A percentile compares a stretch with the other conserved stretches of the same genome.
Evolutionary conservation across 2,113 vertebrate species (phyloP).

Genomic region (Agelaius tricolor): DNA sequence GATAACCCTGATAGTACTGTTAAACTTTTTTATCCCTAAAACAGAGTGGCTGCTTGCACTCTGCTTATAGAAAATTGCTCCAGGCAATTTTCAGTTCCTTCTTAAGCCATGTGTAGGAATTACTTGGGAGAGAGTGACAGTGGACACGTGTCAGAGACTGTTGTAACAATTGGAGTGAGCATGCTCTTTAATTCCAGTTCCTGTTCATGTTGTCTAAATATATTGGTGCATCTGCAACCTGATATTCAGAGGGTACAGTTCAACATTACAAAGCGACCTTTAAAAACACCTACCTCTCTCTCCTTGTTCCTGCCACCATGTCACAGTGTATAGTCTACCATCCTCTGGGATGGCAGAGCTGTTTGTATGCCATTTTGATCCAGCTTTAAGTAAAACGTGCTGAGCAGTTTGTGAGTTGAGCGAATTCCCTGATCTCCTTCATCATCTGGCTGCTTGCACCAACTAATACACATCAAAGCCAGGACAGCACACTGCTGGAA

Average conservation of each 20-base stretch:
- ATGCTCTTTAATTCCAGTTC: neutral
- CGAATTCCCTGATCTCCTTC: neutral
- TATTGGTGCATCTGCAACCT: neutral
- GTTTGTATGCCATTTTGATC: neutral
- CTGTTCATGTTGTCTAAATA: neutral
- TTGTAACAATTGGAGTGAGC: neutral
- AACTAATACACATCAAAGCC: neutral
- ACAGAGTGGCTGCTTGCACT: neutral
- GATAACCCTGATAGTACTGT: neutral
- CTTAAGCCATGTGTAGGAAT: neutral
- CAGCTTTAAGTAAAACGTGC: neutral
- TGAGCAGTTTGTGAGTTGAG: neutral
- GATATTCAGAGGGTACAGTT: neutral
- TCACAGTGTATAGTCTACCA: neutral
- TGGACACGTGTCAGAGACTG: neutral
- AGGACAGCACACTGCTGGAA: neutral
- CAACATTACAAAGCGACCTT: neutral
- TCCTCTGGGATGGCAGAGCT: neutral
- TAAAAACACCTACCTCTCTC: neutral
- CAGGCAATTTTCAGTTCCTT: neutral
- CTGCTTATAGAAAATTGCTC: neutral
- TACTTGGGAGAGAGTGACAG: neutral
- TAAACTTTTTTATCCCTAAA: neutral
- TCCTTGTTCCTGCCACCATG: neutral
- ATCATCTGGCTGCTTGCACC: neutral